Base-by-base conservation (phyloP, 2,888 invertebrate species). In the Xestia c-nigrum region DNA sequence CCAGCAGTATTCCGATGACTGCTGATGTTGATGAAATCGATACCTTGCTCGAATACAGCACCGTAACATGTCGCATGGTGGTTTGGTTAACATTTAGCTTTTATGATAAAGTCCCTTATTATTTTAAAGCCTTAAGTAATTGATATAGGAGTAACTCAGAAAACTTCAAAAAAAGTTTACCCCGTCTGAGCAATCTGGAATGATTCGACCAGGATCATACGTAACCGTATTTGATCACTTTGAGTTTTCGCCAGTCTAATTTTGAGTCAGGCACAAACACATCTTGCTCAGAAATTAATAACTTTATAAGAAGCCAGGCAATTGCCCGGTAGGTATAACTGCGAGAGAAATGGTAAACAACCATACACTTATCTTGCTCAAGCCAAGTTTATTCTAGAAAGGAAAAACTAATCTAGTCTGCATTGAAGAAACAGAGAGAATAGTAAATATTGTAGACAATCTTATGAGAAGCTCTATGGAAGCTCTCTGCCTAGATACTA, bases 381-480 rank as follows among this genome's bases (percentile, higher is more conserved):
- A 31, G 57, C 31, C n/a, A 50, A 50, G 57, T 64, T 78, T 64
- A 57, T 70, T 78, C 50, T 59, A 78, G 50, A 59, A 71, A 65
- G 24, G 6, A 78, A 50, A 78, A 71, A 31, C 43, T 64, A 78
- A 78, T 78, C 21, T 46, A 65, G 77, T 19, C 16, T 55, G 43
- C 24, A 24, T 24, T 46, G 16, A 71, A 24, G 31, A 65, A 71
- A 43, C 64, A 4, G 55, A 77, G 69, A 16, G 57, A 65, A 71
- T 24, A 71, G 78, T 78, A 65, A 78, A 78, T 78, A 78, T 50
- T 57, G 47, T 78, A 57, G 64, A 9, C 14, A 55, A 43, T 78
- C 6, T 73, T 52, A 63, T 43, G 43, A n/a, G 3, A 10, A 43
- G 19, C n/a, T 21, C 21, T 64, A 7, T 40, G 40, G n/a, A 64